Conservation (phyloP, 2,113 vertebrate species). For the Trachemys scripta region DNA sequence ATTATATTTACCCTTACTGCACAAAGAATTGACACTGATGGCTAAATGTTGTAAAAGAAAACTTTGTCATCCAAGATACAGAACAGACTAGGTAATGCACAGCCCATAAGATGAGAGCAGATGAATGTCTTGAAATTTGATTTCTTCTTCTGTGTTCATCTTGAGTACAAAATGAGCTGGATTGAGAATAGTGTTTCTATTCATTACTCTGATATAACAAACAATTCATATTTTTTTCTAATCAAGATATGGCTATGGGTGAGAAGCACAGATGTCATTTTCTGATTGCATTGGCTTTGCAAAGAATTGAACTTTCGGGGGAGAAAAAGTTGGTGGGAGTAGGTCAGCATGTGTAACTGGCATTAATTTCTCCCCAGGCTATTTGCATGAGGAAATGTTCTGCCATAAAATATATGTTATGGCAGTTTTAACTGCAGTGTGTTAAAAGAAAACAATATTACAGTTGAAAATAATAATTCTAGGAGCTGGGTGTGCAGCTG, state of each 20-base stretch:
- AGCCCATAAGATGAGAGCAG: neutral
- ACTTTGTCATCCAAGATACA: neutral
- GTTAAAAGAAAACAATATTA: neutral
- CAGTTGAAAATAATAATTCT: neutral
- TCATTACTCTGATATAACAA: constrained; percentile 65
- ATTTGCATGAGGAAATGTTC: constrained; percentile 18
- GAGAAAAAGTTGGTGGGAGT: neutral
- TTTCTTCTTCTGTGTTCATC: constrained; percentile 24
- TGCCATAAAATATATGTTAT: constrained; percentile 7
- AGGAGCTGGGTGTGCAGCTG: neutral
- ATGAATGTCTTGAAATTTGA: neutral
- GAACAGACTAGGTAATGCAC: neutral
- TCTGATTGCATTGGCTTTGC: constrained; percentile 43
- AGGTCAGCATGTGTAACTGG: neutral
- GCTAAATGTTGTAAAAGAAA: neutral
- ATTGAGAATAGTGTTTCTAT: constrained; percentile 69
- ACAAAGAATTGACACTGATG: neutral
- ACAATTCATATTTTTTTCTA: constrained; percentile 63
- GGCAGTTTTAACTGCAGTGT: constrained; percentile 4
- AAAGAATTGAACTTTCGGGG: neutral
- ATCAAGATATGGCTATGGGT: neutral
- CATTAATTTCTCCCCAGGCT: neutral
- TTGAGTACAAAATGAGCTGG: constrained; percentile 56
- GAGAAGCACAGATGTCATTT: constrained; percentile 35
- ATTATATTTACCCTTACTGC: neutral